phyloP scores from a whole-genome alignment of 2,888 invertebrate species.

The Marronus borbonicus region DNA sequence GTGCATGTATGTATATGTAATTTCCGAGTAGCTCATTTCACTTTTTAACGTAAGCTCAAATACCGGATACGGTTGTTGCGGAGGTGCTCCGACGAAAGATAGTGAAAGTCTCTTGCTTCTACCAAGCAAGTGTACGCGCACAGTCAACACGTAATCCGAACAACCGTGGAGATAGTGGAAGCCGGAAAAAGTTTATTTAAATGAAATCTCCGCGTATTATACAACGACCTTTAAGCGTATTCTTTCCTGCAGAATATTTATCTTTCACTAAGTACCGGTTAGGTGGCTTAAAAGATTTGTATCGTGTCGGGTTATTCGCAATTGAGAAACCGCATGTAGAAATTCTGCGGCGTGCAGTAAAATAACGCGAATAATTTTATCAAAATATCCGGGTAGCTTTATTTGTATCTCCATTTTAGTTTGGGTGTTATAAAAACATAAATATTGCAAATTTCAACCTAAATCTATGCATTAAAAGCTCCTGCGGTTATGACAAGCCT shows the following conservation, averaged over 20 bases:
- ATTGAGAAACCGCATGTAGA: too few relatives aligned
- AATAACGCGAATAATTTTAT: neutral
- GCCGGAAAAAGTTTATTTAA: conserved; percentile 10
- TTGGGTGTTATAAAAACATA: too few relatives aligned
- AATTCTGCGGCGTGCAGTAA: neutral
- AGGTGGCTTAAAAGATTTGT: too few relatives aligned
- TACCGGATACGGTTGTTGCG: too few relatives aligned
- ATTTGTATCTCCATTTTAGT: too few relatives aligned
- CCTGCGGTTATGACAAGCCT: too few relatives aligned
- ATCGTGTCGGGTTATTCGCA: too few relatives aligned
- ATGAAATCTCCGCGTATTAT: neutral
- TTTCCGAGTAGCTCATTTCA: conserved; percentile 17
- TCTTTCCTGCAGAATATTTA: too few relatives aligned
- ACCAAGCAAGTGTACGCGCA: neutral
- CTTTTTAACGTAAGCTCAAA: neutral
- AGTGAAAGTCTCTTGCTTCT: conserved; percentile 29
- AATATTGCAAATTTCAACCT: too few relatives aligned
- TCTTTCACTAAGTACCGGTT: too few relatives aligned
- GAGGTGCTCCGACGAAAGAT: conserved; percentile 9
- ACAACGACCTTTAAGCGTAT: conserved; percentile 16
- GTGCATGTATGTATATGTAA: neutral
- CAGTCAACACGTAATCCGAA: conserved; percentile 6
- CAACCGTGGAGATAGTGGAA: conserved; percentile 12
- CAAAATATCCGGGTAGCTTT: neutral
- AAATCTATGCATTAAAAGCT: too few relatives aligned